phyloP scores from a whole-genome alignment of 2,888 invertebrate genomes.

The Sphaeridia pumilis region DNA sequence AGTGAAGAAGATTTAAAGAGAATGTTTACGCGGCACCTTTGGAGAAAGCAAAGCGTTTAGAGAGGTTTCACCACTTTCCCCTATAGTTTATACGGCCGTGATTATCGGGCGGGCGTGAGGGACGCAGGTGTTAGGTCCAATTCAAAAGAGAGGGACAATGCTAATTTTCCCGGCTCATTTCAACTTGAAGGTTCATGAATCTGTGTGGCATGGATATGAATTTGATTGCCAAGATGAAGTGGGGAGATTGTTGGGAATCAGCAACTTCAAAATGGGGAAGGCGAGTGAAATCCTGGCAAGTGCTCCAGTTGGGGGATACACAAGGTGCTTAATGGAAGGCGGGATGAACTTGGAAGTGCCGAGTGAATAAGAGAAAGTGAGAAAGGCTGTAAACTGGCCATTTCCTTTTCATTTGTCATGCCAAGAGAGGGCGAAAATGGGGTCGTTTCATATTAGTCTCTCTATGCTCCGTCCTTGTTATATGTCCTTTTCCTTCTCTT shows the following conservation, averaged over 20 bases:
- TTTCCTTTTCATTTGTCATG: constrained; percentile 15
- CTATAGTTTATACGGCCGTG: too few species aligned
- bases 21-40: constrained; percentile 1
- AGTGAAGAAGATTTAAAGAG: constrained; percentile 1
- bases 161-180: constrained; percentile 24
- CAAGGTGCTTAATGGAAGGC: too few species aligned
- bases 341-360: neutral
- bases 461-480: too few species aligned
- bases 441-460: neutral
- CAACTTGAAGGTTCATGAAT: constrained; percentile 10
- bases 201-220: neutral
- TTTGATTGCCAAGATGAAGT: neutral
- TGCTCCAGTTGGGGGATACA: neutral
- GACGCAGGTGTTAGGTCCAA: constrained; percentile 21
- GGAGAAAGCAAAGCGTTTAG: constrained; percentile 2
- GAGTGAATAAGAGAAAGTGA: neutral
- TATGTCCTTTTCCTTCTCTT: too few species aligned
- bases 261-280: neutral
- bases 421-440: neutral
- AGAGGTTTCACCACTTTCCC: constrained; percentile 9
- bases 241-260: neutral
- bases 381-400: constrained; percentile 9
- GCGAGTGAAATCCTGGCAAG: neutral
- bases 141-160: constrained; percentile 17
- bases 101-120: neutral